Evolutionary conservation across 1,140 invertebrate species (phyloP).

Genomic region (Drosophila kurseongensis): DNA sequence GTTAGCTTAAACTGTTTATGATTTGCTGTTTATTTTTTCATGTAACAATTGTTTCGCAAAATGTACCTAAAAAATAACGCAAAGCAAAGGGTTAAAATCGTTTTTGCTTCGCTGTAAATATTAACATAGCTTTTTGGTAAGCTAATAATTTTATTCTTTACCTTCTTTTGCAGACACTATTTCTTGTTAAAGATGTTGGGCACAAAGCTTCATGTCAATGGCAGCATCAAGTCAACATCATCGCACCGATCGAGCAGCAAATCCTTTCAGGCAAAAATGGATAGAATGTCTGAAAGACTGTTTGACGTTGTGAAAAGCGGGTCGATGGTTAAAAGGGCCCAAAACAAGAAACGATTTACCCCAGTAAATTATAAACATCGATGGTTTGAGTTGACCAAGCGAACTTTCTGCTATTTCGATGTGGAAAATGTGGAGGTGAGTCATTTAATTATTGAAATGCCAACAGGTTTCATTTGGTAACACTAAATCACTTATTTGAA

Average conservation of each 20-base stretch:
- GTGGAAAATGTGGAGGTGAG: slow-evolving; percentile 90
- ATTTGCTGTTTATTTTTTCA: too few species aligned
- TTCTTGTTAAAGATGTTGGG: slow-evolving; percentile 49
- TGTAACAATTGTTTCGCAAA: neutral
- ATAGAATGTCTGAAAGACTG: slow-evolving; percentile 76
- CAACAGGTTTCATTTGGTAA: slow-evolving; percentile 24
- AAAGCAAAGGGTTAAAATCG: slow-evolving; percentile 5
- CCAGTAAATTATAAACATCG: slow-evolving; percentile 93
- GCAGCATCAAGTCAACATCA: slow-evolving; percentile 66
- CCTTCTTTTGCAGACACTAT: slow-evolving; percentile 26
- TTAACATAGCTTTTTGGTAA: slow-evolving; percentile 19
- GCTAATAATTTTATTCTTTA: slow-evolving; percentile 8
- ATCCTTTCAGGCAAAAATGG: slow-evolving; percentile 78
- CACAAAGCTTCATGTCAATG: slow-evolving; percentile 54
- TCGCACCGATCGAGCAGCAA: slow-evolving; percentile 73
- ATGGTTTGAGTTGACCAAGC: slow-evolving; percentile 92
- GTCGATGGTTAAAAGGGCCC: slow-evolving; percentile 93
- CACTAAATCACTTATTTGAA: slow-evolving; percentile 8
- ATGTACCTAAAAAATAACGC: too few species aligned
- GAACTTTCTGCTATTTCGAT: slow-evolving; percentile 92
- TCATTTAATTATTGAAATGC: slow-evolving; percentile 18
- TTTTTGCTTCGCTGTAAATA: neutral
- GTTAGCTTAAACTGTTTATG: too few species aligned
- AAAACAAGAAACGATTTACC: slow-evolving; percentile 94
- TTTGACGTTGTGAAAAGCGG: slow-evolving; percentile 86